These are phyloP conservation scores for Lithophane semibrunnea DNA, from an alignment of 2,888 invertebrate species.

Conservation along the genomic window DNA sequence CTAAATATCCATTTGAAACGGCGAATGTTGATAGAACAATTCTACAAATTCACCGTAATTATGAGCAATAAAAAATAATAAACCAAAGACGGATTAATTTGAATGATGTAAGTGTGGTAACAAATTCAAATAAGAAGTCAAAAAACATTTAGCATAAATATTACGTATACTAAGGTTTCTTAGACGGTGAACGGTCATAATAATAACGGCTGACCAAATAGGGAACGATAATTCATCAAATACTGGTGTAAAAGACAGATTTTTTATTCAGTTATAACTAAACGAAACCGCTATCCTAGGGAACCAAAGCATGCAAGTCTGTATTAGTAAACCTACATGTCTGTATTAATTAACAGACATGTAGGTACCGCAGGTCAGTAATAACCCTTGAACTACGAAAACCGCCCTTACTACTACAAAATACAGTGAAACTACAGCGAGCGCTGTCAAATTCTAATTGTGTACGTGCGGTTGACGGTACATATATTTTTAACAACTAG, in stretches of 20 bases:
- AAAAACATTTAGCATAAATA: constrained; percentile 5
- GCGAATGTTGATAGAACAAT: not conserved
- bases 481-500: constrained; percentile 6
- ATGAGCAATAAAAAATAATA: constrained; percentile 2
- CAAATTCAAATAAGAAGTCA: not conserved
- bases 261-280: too few relatives aligned
- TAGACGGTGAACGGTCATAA: too few relatives aligned
- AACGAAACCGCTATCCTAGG: too few relatives aligned
- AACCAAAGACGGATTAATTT: not conserved
- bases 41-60: constrained; percentile 15
- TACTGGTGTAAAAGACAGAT: too few relatives aligned
- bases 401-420: not conserved
- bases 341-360: not conserved
- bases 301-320: too few relatives aligned
- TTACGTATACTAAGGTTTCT: not conserved
- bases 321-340: not conserved
- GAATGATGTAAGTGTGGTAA: constrained; percentile 1
- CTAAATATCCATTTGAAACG: constrained; percentile 7
- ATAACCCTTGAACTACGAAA: not conserved
- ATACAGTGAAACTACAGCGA: too few relatives aligned
- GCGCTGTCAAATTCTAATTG: not conserved
- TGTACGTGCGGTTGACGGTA: not conserved
- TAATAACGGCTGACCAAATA: too few relatives aligned
- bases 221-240: too few relatives aligned
- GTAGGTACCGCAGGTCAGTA: not conserved